phyloP scores from a whole-genome alignment of 1,140 invertebrate genomes.

The Tribolium castaneum region DNA sequence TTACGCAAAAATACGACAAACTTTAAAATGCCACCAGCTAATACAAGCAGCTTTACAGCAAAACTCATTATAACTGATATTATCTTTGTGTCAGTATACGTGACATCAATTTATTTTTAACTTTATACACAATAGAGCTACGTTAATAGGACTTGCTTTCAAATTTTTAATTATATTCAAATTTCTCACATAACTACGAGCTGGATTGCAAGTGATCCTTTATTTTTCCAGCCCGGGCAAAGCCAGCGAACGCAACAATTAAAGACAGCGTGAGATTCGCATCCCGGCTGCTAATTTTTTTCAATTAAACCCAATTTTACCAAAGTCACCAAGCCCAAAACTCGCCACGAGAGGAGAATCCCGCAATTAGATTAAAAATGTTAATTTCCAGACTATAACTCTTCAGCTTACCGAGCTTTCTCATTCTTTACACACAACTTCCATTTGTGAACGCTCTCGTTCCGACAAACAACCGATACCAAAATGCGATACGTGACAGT shows the following conservation, averaged over 20 bases:
- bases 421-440: not conserved
- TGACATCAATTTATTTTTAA: slow-evolving; percentile 36
- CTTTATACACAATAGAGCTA: slow-evolving; percentile 12
- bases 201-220: not conserved
- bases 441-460: not conserved
- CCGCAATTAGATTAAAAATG: slow-evolving; percentile 19
- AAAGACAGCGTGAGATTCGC: slow-evolving; percentile 2
- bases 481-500: not conserved
- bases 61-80: slow-evolving; percentile 36
- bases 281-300: slow-evolving; percentile 12
- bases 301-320: slow-evolving; percentile 21
- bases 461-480: not conserved
- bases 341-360: not conserved
- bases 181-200: not conserved
- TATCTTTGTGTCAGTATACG: slow-evolving; percentile 27
- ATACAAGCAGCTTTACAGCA: not conserved
- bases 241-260: not conserved
- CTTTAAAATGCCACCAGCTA: slow-evolving; percentile 17
- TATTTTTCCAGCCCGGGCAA: not conserved
- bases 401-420: not conserved
- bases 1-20: not conserved
- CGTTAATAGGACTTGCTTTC: slow-evolving; percentile 3
- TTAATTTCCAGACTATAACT: not conserved
- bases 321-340: not conserved
- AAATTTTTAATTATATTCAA: slow-evolving; percentile 30